These are phyloP conservation scores for Cerceris ruficornis DNA, from an alignment of 2,888 invertebrate species.

Conservation along the genomic window DNA sequence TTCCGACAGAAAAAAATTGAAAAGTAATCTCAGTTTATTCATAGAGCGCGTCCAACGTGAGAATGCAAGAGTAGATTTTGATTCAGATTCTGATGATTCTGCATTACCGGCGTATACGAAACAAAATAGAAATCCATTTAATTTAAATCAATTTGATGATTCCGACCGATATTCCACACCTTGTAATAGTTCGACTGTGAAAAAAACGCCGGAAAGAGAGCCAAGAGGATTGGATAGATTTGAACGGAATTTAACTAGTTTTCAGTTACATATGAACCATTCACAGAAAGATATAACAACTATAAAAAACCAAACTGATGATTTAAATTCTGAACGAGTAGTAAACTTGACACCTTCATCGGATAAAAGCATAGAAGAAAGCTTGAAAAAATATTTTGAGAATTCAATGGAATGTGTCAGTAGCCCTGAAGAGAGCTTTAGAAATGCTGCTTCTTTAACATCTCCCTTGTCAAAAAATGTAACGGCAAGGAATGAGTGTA, in stretches of 20 bases:
- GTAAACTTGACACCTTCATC: neutral
- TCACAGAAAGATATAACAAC: slow-evolving; percentile 32
- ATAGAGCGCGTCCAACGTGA: slow-evolving; percentile 68
- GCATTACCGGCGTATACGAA: slow-evolving; percentile 8
- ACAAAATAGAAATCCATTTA: slow-evolving; percentile 67
- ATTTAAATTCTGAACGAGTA: neutral
- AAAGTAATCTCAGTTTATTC: slow-evolving; percentile 70
- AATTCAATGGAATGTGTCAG: slow-evolving; percentile 1
- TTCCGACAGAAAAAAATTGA: slow-evolving; percentile 48
- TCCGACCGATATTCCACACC: slow-evolving; percentile 1
- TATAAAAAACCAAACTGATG: slow-evolving; percentile 10
- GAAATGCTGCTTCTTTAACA: neutral
- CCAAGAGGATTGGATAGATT: slow-evolving; percentile 31
- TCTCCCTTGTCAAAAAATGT: neutral
- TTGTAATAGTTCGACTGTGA: neutral
- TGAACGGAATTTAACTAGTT: slow-evolving; percentile 5
- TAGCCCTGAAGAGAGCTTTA: neutral
- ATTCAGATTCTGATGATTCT: slow-evolving; percentile 61
- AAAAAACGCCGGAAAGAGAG: slow-evolving; percentile 7
- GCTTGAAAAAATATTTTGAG: neutral
- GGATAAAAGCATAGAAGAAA: neutral
- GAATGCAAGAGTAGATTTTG: slow-evolving; percentile 63
- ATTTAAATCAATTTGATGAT: slow-evolving; percentile 25
- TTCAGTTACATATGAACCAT: neutral
- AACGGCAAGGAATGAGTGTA: neutral